Conservation (phyloP, 2,797 vertebrate genomes). For the Zenarchopterus dispar region DNA sequence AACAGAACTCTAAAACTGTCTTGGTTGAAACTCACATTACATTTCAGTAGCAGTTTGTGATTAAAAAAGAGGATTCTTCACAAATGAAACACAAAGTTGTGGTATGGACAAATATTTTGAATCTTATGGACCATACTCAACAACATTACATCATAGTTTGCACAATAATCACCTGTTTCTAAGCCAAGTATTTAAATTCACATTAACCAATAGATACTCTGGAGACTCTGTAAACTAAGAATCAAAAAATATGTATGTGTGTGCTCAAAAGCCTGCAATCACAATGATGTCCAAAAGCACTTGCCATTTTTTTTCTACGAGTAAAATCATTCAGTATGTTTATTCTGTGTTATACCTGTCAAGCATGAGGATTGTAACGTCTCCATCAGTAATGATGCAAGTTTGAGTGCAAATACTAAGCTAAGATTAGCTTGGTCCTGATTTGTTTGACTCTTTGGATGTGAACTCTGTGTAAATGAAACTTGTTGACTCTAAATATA, state of each 20-base stretch:
- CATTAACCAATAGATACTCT: slow-evolving; percentile 6
- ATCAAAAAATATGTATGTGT: neutral
- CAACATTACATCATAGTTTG: slow-evolving; percentile 4
- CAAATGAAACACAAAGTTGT: slow-evolving; percentile 15
- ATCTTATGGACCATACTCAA: slow-evolving; percentile 4
- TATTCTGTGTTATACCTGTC: slow-evolving; percentile 12
- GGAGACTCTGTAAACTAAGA: slow-evolving; percentile 34
- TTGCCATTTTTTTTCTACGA: slow-evolving; percentile 14
- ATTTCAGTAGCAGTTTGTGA: slow-evolving; percentile 5
- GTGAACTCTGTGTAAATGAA: slow-evolving; percentile 15
- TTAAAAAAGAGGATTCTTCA: neutral
- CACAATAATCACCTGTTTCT: slow-evolving; percentile 47
- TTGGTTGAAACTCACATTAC: neutral
- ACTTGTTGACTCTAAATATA: slow-evolving; percentile 6
- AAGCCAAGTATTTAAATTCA: slow-evolving; percentile 54
- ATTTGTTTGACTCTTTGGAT: slow-evolving; percentile 14
- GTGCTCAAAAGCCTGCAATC: slow-evolving; percentile 6
- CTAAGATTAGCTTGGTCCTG: neutral
- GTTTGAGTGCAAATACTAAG: slow-evolving; percentile 7
- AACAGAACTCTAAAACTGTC: too few species aligned
- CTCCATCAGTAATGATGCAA: slow-evolving; percentile 1
- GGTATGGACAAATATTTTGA: neutral
- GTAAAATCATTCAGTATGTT: slow-evolving; percentile 23
- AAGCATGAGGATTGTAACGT: slow-evolving; percentile 30
- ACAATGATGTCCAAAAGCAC: slow-evolving; percentile 39